Conservation (phyloP, 2,113 vertebrate genomes). For the Notiomystis cincta region DNA sequence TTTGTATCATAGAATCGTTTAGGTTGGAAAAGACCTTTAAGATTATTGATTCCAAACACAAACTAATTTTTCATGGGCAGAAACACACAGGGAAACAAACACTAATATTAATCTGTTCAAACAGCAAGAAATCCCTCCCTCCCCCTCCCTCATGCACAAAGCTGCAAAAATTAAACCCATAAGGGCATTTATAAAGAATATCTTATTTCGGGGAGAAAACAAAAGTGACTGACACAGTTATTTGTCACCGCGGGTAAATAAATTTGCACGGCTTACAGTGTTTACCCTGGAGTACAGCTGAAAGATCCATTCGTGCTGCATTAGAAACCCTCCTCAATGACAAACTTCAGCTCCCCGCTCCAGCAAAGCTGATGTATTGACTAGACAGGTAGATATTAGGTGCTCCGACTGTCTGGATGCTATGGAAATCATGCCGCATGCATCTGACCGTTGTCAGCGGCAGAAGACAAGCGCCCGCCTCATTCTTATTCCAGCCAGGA, state of each 20-base stretch:
- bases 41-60: not conserved
- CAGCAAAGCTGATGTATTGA: constrained; percentile 72
- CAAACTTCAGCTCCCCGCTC: constrained; percentile 53
- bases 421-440: constrained; percentile 68
- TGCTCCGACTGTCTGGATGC: constrained; percentile 72
- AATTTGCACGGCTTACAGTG: constrained; percentile 44
- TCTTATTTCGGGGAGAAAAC: constrained; percentile 43
- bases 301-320: constrained; percentile 51
- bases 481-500: constrained; percentile 73
- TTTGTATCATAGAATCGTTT: not conserved
- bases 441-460: constrained; percentile 65
- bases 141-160: not conserved
- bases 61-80: not conserved
- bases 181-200: not conserved
- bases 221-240: constrained; percentile 52
- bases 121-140: not conserved
- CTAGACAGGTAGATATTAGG: constrained; percentile 73
- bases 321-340: constrained; percentile 60
- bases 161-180: constrained; percentile 49
- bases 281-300: constrained; percentile 43
- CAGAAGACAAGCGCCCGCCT: constrained; percentile 56
- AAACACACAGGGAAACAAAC: not conserved
- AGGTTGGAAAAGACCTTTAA: not conserved
- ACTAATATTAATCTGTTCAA: not conserved
- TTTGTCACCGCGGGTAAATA: constrained; percentile 62